Evolutionary conservation across 92 coral and sea anemone species (phyloP).

Genomic region (Porites rus): DNA sequence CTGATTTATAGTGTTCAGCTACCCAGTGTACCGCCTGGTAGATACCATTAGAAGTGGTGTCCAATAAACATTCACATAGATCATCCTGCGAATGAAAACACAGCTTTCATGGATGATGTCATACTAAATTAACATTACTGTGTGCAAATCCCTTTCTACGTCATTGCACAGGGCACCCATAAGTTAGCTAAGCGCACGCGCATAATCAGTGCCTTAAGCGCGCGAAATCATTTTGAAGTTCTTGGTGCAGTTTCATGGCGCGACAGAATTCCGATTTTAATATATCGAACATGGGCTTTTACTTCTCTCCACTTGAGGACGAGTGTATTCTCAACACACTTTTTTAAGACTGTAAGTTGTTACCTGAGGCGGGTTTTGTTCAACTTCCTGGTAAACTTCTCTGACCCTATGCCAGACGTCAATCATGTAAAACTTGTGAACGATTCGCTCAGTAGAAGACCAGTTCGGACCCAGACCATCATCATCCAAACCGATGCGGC

Average conservation of each 20-base stretch:
- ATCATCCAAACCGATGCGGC: slow-evolving; percentile 78
- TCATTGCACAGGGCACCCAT: too few species aligned
- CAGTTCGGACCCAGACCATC: slow-evolving; percentile 90
- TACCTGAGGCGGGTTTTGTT: slow-evolving; percentile 73
- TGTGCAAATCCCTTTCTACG: neutral
- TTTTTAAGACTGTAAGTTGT: neutral
- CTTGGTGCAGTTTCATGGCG: too few species aligned
- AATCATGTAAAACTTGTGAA: slow-evolving; percentile 86
- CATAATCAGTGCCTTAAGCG: too few species aligned
- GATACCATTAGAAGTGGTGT: slow-evolving; percentile 75
- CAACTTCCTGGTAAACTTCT: slow-evolving; percentile 64
- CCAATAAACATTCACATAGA: slow-evolving; percentile 76
- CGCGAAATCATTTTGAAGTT: too few species aligned
- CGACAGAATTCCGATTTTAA: too few species aligned
- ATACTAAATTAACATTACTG: neutral
- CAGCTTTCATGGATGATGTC: neutral
- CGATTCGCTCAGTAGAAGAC: slow-evolving; percentile 85
- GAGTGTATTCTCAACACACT: too few species aligned
- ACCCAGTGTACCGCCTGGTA: slow-evolving; percentile 89
- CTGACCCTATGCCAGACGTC: slow-evolving; percentile 87
- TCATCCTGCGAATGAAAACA: slow-evolving; percentile 40
- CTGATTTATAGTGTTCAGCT: slow-evolving; percentile 80
- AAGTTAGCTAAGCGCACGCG: too few species aligned
- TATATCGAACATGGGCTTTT: too few species aligned
- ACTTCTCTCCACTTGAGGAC: too few species aligned